Conservation (phyloP, 2,797 vertebrate species). For the Threskiornis aethiopicus region DNA sequence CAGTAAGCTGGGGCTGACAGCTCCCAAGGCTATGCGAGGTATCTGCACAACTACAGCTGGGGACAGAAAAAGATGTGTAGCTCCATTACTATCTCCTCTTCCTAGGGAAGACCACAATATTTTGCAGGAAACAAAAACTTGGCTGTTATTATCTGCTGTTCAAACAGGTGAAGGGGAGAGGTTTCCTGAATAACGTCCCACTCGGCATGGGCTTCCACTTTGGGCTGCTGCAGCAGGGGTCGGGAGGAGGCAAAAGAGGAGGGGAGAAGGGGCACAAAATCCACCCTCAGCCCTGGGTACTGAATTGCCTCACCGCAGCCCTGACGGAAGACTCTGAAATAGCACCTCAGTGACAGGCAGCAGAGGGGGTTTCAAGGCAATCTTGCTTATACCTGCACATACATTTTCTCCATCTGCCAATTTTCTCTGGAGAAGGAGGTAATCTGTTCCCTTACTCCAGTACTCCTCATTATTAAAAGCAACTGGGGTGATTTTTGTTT, state of each 20-base stretch:
- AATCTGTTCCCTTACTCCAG: background rate
- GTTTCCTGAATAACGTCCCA: background rate
- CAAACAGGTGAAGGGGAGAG: background rate
- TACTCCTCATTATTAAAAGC: background rate
- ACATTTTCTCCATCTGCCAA: slow-evolving; percentile 30
- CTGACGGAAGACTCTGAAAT: background rate
- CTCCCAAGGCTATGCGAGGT: background rate
- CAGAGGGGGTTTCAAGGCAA: background rate
- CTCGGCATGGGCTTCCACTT: fast-evolving
- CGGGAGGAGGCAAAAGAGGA: background rate
- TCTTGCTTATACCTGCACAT: slow-evolving; percentile 22
- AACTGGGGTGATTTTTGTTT: background rate
- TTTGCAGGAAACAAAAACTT: background rate
- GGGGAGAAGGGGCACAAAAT: background rate
- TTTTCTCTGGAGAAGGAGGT: slow-evolving; percentile 30
- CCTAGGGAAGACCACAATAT: background rate
- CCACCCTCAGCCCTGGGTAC: background rate
- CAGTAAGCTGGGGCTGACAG: background rate
- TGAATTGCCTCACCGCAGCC: background rate
- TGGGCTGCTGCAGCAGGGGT: background rate
- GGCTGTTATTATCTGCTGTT: background rate
- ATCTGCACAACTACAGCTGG: background rate
- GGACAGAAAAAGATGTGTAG: background rate
- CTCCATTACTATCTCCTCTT: background rate
- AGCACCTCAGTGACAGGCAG: background rate